A percentile compares a stretch with the other conserved stretches of the same genome.
Evolutionary conservation across 2,797 vertebrate species (phyloP).

Genomic region (Peromyscus attwateri): DNA sequence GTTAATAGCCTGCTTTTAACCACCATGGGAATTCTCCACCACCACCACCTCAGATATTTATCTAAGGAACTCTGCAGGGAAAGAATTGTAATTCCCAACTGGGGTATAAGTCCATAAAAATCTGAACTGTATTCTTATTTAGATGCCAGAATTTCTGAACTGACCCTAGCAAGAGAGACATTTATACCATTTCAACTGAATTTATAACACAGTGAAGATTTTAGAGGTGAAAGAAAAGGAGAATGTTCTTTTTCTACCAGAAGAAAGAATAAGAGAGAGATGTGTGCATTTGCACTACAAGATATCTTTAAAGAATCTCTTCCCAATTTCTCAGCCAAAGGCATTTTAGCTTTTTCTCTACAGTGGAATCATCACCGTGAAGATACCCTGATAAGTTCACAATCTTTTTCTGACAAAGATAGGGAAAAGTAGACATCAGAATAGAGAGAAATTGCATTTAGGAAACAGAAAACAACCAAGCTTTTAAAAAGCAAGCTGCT

Average conservation of each 20-base stretch:
- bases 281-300: not conserved
- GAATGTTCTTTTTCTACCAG: conserved; percentile 13
- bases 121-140: not conserved
- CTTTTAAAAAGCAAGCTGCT: conserved; percentile 73
- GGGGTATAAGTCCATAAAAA: not conserved
- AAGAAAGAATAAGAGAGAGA: not conserved
- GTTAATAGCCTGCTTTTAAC: not conserved
- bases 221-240: not conserved
- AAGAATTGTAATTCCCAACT: not conserved
- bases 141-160: not conserved
- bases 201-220: not conserved
- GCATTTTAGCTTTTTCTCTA: not conserved
- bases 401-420: not conserved
- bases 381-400: not conserved
- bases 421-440: conserved; percentile 24
- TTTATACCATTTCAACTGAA: not conserved
- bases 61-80: not conserved
- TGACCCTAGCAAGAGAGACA: not conserved
- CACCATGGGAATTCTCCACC: not conserved
- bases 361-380: not conserved
- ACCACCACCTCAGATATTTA: not conserved
- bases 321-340: not conserved
- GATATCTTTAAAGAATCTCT: conserved; percentile 28
- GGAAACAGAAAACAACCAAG: conserved; percentile 59
- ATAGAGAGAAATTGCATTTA: conserved; percentile 51